Evolutionary conservation across 2,113 vertebrate genomes (phyloP).

Genomic region (Irena cyanogastra): DNA sequence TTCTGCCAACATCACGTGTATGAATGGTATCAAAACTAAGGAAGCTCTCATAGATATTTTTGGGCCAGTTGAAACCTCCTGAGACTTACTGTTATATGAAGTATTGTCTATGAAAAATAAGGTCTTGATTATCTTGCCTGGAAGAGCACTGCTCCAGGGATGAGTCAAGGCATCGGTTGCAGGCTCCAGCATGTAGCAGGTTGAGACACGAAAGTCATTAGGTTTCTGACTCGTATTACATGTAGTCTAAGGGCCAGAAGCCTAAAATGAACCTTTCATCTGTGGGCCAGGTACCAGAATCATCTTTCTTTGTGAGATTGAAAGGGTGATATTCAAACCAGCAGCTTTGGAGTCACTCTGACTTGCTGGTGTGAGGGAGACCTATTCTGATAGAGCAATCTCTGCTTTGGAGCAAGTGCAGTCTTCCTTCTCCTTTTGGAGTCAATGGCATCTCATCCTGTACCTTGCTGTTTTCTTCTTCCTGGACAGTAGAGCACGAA

Average conservation of each 20-base stretch:
- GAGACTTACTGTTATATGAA: neutral
- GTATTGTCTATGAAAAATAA: slow-evolving; percentile 20
- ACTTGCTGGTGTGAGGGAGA: neutral
- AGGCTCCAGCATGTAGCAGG: slow-evolving; percentile 42
- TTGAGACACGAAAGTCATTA: slow-evolving; percentile 58
- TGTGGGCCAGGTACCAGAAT: slow-evolving; percentile 60
- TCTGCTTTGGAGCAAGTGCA: neutral
- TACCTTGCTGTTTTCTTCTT: neutral
- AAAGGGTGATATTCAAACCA: slow-evolving; percentile 35
- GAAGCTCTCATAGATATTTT: neutral
- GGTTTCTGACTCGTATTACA: slow-evolving; percentile 47
- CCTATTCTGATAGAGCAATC: neutral
- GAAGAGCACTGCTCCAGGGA: slow-evolving; percentile 38
- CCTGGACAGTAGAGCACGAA: neutral
- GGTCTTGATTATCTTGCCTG: slow-evolving; percentile 52
- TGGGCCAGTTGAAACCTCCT: neutral
- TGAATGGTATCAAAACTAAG: neutral
- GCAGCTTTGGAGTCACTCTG: neutral
- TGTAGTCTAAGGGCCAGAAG: slow-evolving; percentile 55
- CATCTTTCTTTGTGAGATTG: slow-evolving; percentile 53
- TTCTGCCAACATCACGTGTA: neutral
- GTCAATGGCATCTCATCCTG: neutral
- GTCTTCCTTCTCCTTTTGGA: neutral
- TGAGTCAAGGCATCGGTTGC: slow-evolving; percentile 58
- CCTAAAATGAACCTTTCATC: slow-evolving; percentile 63